phyloP scores from a whole-genome alignment of 2,797 vertebrate genomes.

The Rhynchotus rufescens region DNA sequence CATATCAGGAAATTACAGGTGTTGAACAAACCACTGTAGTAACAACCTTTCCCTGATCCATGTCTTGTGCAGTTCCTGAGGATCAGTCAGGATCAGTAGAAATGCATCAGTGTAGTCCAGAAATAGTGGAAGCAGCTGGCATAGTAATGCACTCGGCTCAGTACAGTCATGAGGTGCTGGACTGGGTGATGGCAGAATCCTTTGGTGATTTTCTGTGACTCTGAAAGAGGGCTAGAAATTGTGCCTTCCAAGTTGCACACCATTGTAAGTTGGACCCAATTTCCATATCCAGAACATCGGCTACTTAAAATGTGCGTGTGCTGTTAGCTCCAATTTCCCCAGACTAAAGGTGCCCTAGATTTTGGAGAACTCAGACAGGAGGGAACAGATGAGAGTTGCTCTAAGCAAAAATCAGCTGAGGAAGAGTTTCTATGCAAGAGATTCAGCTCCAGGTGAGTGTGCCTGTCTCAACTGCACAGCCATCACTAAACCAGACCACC shows the following conservation, averaged over 20 bases:
- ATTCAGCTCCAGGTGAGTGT: background rate
- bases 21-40: background rate
- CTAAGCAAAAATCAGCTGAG: background rate
- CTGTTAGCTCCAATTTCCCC: background rate
- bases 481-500: background rate
- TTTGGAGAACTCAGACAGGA: conserved; percentile 1
- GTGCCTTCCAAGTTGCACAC: too few relatives aligned
- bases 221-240: too few relatives aligned
- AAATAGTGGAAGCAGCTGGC: too few relatives aligned
- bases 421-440: conserved; percentile 8
- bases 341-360: background rate
- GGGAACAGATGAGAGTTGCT: conserved; percentile 14
- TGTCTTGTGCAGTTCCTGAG: background rate
- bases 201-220: too few relatives aligned
- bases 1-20: background rate
- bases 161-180: too few relatives aligned
- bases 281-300: background rate
- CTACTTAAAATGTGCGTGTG: background rate
- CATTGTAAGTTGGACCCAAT: too few relatives aligned
- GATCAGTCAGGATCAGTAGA: too few relatives aligned
- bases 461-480: background rate
- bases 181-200: too few relatives aligned
- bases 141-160: too few relatives aligned
- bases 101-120: too few relatives aligned
- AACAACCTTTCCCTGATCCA: background rate